A percentile compares a stretch with the other conserved stretches of the same genome.
Conservation (phyloP, 2,113 vertebrate genomes). For the Lagopus leucura region DNA sequence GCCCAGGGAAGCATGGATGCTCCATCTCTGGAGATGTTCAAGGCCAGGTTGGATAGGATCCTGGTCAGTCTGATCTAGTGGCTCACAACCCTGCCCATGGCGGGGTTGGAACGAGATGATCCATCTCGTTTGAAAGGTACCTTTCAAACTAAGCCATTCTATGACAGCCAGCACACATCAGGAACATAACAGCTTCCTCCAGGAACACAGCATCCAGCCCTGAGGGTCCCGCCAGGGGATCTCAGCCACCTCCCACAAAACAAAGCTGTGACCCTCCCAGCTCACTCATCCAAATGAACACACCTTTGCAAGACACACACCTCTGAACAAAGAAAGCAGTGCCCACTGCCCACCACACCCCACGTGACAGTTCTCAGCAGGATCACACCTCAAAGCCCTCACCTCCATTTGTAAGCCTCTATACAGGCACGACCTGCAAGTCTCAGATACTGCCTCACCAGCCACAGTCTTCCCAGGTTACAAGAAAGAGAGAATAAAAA, state of each 20-base stretch:
- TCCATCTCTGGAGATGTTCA: too few relatives aligned
- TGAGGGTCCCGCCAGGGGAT: background rate
- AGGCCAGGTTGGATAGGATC: too few relatives aligned
- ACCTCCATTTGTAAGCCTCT: background rate
- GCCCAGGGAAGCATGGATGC: too few relatives aligned
- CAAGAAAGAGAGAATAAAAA: background rate
- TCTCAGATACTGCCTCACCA: fast-evolving
- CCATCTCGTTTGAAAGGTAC: too few relatives aligned
- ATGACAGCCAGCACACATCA: background rate
- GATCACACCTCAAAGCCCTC: background rate
- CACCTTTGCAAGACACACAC: background rate
- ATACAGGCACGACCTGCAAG: fast-evolving
- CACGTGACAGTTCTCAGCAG: fast-evolving
- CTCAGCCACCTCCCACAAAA: background rate
- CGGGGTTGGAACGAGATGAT: too few relatives aligned
- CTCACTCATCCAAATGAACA: background rate
- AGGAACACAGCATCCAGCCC: background rate
- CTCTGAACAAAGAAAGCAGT: background rate
- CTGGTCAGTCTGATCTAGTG: too few relatives aligned
- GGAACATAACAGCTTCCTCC: background rate
- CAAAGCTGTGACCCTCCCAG: background rate
- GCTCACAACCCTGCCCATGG: too few relatives aligned
- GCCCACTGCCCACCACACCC: fast-evolving
- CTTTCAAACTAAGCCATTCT: too few relatives aligned
- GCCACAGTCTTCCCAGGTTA: background rate